Base-by-base conservation (phyloP, 1,140 invertebrate genomes). In the Euwallacea similis region DNA sequence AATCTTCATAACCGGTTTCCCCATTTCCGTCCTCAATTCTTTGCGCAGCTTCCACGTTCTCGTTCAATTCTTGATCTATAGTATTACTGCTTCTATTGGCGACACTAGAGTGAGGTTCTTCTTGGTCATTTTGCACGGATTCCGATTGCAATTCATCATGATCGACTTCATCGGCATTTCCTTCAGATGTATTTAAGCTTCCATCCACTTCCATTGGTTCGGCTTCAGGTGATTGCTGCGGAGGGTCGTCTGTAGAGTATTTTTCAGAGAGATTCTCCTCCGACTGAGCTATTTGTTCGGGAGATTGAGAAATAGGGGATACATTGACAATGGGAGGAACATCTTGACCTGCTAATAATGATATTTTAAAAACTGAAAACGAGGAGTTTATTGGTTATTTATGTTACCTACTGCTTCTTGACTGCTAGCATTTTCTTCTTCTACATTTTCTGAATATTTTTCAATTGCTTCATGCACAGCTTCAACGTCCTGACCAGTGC, bases 141-240 rank as follows among this genome's bases (percentile, higher is more conserved):
- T 53, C 6, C 6, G 15, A 15, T 53, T 33, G 21, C 21, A 33
- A 58, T 6, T 16, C 13, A 0, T 42, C 2, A 9, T 63, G 7
- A 50, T 63, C 61, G 61, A 63, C 43, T 47, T 63, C 61, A 50
- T 63, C 61, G 16, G 10, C 61, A 21, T 44, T 41, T 41, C 10
- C 21, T 33, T 33, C 21, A 8, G 8, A 42, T 43, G 4, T 11
- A 10, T 43, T 42, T 61, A n/a, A 43, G 8, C 33, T 42, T 58
- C n/a, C 16, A 58, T 70, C 70, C 42, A 73, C 65, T 47, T 75
- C 74, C 74, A 75, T 75, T 9, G 74, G 68, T 68, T 75, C 74
- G 21, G 21, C 1, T 33, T 33, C 21, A 42, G 64, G 66, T 43
- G 11, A n/a, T 33, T 61, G 11, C 10, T 47, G 42, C 10, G 3